Conservation (phyloP, 2,113 vertebrate genomes). For the Boleophthalmus pectinirostris region DNA sequence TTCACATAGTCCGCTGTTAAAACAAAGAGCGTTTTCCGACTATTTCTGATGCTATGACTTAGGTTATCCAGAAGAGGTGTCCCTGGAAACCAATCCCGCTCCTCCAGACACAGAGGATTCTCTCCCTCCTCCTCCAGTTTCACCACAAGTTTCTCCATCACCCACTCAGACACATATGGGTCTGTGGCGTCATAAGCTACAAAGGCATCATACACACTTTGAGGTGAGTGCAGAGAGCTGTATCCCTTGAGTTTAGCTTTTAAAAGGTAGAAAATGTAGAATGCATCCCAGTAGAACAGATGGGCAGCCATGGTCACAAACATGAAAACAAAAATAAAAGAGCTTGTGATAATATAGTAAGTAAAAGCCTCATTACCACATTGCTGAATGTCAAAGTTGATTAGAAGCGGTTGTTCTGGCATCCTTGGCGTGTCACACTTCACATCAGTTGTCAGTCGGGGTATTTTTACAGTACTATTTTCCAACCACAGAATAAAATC, state of each 20-base stretch:
- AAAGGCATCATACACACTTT: conserved; percentile 71
- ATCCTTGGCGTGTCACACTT: conserved; percentile 60
- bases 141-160: conserved; percentile 72
- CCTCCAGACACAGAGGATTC: conserved; percentile 75
- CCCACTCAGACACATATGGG: conserved; percentile 75
- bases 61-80: conserved; percentile 79
- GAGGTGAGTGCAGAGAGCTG: conserved; percentile 47
- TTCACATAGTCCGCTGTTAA: conserved; percentile 73
- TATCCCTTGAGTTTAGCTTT: conserved; percentile 74
- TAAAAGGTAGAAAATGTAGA: conserved; percentile 71
- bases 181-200: conserved; percentile 79
- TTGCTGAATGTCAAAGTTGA: conserved; percentile 61
- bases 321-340: conserved; percentile 61
- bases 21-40: conserved; percentile 81
- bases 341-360: conserved; percentile 60
- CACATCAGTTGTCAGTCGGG: conserved; percentile 65
- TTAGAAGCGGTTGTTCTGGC: conserved; percentile 30
- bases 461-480: conserved; percentile 59
- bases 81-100: conserved; percentile 76
- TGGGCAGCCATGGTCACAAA: conserved; percentile 64
- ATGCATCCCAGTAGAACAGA: conserved; percentile 81
- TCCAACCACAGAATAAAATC: conserved; percentile 77
- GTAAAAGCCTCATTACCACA: conserved; percentile 57
- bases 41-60: conserved; percentile 77
- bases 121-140: conserved; percentile 77